phyloP scores from a whole-genome alignment of 2,888 invertebrate species.

The Protodeltote pygarga region DNA sequence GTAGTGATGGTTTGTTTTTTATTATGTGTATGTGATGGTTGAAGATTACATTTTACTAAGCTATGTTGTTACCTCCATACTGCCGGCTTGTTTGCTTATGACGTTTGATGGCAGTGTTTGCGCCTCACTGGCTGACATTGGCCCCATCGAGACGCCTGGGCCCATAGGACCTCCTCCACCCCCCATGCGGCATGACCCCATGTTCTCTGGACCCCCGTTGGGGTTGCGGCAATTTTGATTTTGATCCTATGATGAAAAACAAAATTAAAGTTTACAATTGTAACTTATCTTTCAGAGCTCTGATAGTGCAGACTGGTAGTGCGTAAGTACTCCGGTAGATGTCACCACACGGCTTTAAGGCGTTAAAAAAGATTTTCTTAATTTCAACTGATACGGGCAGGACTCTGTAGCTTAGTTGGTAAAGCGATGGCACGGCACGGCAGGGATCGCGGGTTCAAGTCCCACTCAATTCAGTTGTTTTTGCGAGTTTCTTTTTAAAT shows the following conservation, averaged over 20 bases:
- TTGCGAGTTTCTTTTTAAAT: no score
- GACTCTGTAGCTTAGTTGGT: no score
- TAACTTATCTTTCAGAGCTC: neutral
- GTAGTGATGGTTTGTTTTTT: no score
- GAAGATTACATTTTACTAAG: constrained; percentile 35
- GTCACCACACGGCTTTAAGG: no score
- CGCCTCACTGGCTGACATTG: constrained; percentile 87
- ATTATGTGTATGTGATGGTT: no score
- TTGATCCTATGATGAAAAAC: constrained; percentile 63
- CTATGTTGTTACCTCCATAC: constrained; percentile 90
- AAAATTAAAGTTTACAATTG: neutral
- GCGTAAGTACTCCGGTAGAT: no score
- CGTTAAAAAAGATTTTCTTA: no score
- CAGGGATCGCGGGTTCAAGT: no score
- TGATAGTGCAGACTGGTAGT: no score
- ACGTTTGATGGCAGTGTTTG: constrained; percentile 93
- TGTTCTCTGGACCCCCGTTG: constrained; percentile 73
- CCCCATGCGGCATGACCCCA: constrained; percentile 82
- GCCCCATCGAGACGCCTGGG: constrained; percentile 79
- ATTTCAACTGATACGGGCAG: no score
- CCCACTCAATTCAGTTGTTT: no score
- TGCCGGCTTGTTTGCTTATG: constrained; percentile 91
- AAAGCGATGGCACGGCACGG: no score
- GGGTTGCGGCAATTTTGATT: constrained; percentile 81
- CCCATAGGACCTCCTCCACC: constrained; percentile 78